A percentile compares a stretch with the other conserved stretches of the same genome.
These are phyloP conservation scores for Coelopa pilipes DNA, from an alignment of 2,888 invertebrate genomes.

Conservation along the genomic window DNA sequence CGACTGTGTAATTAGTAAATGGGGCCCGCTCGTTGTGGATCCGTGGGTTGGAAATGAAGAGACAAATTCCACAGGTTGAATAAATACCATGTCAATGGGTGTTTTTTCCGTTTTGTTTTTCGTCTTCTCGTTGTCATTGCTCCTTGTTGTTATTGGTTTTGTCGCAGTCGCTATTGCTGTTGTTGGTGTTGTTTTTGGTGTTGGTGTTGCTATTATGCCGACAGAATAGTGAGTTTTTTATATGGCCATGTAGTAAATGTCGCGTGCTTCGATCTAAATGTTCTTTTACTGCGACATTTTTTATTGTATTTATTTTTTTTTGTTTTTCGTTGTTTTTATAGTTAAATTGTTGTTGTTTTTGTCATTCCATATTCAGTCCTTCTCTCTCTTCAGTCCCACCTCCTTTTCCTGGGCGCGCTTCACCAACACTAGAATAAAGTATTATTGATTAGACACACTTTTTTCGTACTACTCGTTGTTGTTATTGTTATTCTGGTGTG, in stretches of 20 bases:
- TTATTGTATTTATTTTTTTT: not conserved
- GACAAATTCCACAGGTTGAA: constrained; percentile 26
- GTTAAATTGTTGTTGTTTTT: too few relatives aligned
- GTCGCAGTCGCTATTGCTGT: too few relatives aligned
- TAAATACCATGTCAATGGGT: constrained; percentile 7
- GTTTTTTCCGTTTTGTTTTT: not conserved
- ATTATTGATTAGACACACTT: constrained; percentile 4
- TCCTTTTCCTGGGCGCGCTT: not conserved
- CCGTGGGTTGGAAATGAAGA: not conserved
- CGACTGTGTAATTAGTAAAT: too few relatives aligned
- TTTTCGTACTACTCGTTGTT: not conserved
- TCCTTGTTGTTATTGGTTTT: not conserved
- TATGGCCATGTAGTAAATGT: constrained; percentile 11
- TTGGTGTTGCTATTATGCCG: not conserved
- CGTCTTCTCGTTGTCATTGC: not conserved
- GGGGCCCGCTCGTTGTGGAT: not conserved
- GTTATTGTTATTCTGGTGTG: not conserved
- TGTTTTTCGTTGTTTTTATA: too few relatives aligned
- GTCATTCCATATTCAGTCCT: too few relatives aligned
- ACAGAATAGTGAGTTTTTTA: not conserved
- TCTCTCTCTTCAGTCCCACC: too few relatives aligned
- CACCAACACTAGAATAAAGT: constrained; percentile 6
- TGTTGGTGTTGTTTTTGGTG: not conserved
- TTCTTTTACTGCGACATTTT: constrained; percentile 19
- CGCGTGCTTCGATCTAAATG: constrained; percentile 4